Percentiles rank a stretch among this genome's conserved stretches.
phyloP scores from a whole-genome alignment of 2,797 vertebrate genomes.

The Mus minutoides region DNA sequence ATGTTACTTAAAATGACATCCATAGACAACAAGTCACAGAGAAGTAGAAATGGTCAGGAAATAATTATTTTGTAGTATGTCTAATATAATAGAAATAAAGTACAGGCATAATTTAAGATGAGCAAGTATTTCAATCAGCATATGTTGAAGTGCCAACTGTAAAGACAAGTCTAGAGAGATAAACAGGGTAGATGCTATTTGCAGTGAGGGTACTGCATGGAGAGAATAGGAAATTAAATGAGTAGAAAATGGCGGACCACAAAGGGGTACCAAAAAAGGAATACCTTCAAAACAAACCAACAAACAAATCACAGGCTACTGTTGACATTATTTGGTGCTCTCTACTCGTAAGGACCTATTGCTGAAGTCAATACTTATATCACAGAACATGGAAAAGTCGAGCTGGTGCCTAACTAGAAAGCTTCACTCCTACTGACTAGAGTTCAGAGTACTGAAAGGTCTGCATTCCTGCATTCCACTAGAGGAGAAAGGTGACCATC shows the following conservation, averaged over 20 bases:
- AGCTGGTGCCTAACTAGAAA: neutral
- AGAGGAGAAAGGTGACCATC: neutral
- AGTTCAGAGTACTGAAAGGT: neutral
- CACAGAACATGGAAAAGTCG: neutral
- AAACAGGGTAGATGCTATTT: neutral
- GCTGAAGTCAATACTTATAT: neutral
- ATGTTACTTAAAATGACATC: conserved; percentile 29
- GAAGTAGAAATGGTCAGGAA: conserved; percentile 32
- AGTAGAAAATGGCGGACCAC: neutral
- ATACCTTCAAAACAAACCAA: neutral
- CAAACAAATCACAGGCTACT: neutral
- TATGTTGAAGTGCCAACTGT: neutral
- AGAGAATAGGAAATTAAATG: conserved; percentile 48
- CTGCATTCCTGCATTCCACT: no score
- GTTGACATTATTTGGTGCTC: neutral
- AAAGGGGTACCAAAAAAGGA: neutral
- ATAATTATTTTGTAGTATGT: conserved; percentile 19
- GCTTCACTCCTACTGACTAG: neutral
- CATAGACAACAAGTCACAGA: conserved; percentile 24
- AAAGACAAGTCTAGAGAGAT: conserved; percentile 4
- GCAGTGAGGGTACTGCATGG: neutral
- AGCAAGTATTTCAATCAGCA: conserved; percentile 13
- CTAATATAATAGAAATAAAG: conserved; percentile 16
- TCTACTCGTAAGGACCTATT: neutral
- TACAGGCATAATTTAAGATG: conserved; percentile 38